Evolutionary conservation across 2,888 invertebrate genomes (phyloP).

Genomic region (Mimumesa dahlbomi): DNA sequence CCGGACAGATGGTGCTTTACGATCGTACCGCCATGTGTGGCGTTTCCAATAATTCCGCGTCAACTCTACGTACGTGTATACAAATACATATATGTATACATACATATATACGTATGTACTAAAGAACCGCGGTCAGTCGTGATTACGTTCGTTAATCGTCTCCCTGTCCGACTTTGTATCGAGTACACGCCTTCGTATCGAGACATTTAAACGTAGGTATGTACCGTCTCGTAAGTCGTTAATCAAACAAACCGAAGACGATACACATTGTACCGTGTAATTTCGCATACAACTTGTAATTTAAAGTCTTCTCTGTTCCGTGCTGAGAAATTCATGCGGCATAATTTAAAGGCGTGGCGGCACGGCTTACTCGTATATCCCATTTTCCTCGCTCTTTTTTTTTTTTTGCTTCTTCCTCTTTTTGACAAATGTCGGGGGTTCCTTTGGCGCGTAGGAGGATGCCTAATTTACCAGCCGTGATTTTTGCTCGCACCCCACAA

Average conservation of each 20-base stretch:
- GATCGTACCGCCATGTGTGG: neutral
- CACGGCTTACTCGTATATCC: conserved; percentile 15
- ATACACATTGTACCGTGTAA: neutral
- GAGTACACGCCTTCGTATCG: no score
- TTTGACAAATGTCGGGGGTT: conserved; percentile 71
- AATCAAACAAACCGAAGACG: no score
- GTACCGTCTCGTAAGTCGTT: no score
- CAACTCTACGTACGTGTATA: neutral
- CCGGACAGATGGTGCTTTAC: conserved; percentile 19
- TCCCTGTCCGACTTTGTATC: no score
- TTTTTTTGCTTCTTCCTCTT: conserved; percentile 11
- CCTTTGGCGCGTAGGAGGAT: conserved; percentile 54
- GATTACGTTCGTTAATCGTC: no score
- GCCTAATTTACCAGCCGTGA: conserved; percentile 72
- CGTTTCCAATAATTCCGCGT: neutral
- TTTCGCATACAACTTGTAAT: neutral
- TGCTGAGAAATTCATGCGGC: neutral
- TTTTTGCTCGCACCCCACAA: conserved; percentile 57
- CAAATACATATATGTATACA: no score
- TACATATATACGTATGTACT: no score
- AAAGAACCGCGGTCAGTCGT: no score
- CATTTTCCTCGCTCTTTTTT: conserved; percentile 34
- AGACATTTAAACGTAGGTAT: no score
- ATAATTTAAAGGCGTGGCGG: no score
- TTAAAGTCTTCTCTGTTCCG: neutral